Evolutionary conservation across 2,113 vertebrate species (phyloP).

Genomic region (Cathartes aura): DNA sequence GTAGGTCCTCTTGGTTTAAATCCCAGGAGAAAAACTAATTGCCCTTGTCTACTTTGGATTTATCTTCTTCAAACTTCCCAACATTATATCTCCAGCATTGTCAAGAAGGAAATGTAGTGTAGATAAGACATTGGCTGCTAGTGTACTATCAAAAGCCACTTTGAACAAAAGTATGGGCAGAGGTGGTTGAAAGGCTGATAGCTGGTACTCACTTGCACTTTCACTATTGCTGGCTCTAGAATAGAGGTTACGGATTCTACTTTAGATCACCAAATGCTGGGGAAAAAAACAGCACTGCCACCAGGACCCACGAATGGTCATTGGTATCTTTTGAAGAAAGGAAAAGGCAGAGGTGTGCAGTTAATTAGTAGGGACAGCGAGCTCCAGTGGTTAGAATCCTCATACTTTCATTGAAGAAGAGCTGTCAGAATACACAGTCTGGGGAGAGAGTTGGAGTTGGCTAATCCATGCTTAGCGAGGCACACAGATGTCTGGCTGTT

Average conservation of each 20-base stretch:
- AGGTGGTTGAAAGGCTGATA: background rate
- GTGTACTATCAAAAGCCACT: background rate
- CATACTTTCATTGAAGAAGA: background rate
- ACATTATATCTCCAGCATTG: background rate
- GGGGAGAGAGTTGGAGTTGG: background rate
- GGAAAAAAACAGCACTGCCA: background rate
- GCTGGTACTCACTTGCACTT: background rate
- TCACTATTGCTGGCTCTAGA: background rate
- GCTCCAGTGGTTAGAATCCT: background rate
- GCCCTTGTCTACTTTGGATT: background rate
- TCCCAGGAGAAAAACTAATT: background rate
- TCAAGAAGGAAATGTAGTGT: background rate
- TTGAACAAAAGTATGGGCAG: background rate
- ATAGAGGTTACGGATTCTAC: background rate
- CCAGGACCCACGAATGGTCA: accelerated
- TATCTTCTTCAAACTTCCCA: background rate
- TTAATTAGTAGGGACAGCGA: background rate
- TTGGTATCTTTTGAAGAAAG: background rate
- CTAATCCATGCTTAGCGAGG: background rate
- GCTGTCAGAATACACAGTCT: background rate
- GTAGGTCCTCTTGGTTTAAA: background rate
- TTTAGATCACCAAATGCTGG: background rate
- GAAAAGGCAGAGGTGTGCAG: background rate
- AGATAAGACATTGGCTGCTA: background rate
- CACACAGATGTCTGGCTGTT: background rate